These are phyloP conservation scores for Miltochrista miniata DNA, from an alignment of 2,888 invertebrate genomes.

Conservation along the genomic window DNA sequence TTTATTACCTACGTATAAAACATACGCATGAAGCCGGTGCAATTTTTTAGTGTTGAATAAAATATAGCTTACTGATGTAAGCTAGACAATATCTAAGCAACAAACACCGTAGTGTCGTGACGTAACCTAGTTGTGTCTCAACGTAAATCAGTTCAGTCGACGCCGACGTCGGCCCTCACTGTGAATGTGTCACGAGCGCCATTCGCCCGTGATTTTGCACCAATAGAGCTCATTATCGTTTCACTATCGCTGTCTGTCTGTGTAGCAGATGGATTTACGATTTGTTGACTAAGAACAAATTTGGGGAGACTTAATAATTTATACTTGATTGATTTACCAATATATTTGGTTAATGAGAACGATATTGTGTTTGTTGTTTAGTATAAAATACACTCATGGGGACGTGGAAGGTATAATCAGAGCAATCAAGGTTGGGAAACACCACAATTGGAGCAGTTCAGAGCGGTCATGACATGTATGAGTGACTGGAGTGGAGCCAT, in stretches of 20 bases:
- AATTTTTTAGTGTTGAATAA: too few species aligned
- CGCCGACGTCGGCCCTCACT: constrained; percentile 34
- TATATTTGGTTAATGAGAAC: background rate
- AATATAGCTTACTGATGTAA: too few species aligned
- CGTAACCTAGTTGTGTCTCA: constrained; percentile 20
- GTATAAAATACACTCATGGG: too few species aligned
- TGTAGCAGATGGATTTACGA: constrained; percentile 49
- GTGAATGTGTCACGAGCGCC: constrained; percentile 50
- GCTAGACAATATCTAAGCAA: background rate
- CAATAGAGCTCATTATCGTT: constrained; percentile 64
- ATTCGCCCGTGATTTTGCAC: constrained; percentile 62
- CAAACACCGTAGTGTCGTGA: background rate
- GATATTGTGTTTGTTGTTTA: background rate
- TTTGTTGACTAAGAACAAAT: constrained; percentile 45
- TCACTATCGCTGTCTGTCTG: constrained; percentile 42
- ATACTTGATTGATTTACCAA: constrained; percentile 6
- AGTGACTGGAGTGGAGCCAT: too few species aligned
- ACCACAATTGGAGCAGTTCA: too few species aligned
- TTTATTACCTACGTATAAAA: too few species aligned
- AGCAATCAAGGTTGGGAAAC: too few species aligned
- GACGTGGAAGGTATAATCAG: too few species aligned
- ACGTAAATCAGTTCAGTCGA: constrained; percentile 44
- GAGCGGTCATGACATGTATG: too few species aligned
- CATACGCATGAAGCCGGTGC: too few species aligned
- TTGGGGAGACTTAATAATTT: constrained; percentile 2